Percentiles rank a stretch among this genome's conserved stretches.
Conservation (phyloP, 2,797 vertebrate genomes). For the Nannoperca australis region DNA sequence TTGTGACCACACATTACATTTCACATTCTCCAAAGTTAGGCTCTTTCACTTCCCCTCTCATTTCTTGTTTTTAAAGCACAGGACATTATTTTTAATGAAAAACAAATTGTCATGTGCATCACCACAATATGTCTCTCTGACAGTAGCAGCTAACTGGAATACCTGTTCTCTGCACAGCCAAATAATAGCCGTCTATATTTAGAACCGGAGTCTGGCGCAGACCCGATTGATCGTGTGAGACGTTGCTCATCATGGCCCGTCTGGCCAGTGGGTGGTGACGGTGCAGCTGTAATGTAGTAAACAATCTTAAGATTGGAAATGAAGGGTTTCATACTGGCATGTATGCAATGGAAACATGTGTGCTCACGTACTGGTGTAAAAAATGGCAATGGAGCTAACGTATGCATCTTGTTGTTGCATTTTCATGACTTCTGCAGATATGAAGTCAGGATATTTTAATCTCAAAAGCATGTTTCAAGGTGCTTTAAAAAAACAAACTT, state of each 20-base stretch:
- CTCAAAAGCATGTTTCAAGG: slow-evolving; percentile 1
- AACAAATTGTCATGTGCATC: slow-evolving; percentile 3
- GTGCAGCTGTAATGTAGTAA: slow-evolving; percentile 27
- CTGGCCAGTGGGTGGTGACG: slow-evolving; percentile 50
- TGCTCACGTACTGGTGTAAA: neutral
- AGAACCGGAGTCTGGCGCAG: slow-evolving; percentile 49
- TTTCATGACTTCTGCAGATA: neutral
- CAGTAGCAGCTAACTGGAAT: slow-evolving; percentile 3
- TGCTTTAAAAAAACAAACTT: neutral
- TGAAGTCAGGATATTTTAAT: neutral
- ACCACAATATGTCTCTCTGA: neutral
- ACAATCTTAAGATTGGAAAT: slow-evolving; percentile 28
- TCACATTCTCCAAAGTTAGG: neutral
- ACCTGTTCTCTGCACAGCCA: slow-evolving; percentile 26
- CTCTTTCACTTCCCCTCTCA: slow-evolving; percentile 28
- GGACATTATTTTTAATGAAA: neutral
- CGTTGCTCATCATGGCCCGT: slow-evolving; percentile 57
- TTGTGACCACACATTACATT: neutral
- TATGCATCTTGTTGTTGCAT: neutral
- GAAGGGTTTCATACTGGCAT: neutral
- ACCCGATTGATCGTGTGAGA: slow-evolving; percentile 50
- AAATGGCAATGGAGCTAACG: neutral
- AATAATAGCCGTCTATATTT: slow-evolving; percentile 49
- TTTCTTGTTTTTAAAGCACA: slow-evolving; percentile 24
- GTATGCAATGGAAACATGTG: slow-evolving; percentile 5